These are phyloP conservation scores for Lissonota sp. DNA, from an alignment of 2,888 invertebrate genomes.

Conservation along the genomic window DNA sequence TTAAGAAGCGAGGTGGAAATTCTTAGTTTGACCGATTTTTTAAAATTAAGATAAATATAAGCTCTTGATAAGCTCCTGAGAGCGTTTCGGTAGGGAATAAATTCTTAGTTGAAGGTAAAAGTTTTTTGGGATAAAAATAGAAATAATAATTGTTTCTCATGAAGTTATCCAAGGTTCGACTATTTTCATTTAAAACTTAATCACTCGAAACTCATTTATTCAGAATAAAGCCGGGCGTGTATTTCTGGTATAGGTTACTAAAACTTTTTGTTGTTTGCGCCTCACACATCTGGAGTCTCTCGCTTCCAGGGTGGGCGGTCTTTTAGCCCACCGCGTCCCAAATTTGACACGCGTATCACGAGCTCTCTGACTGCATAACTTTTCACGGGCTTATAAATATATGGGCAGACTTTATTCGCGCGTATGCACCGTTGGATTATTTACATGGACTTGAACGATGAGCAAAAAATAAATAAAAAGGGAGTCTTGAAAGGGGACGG, in stretches of 20 bases:
- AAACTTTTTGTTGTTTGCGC: slow-evolving; percentile 22
- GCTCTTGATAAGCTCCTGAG: too few species aligned
- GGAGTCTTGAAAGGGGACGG: background rate
- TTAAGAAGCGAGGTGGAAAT: too few species aligned
- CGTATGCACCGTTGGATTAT: slow-evolving; percentile 2
- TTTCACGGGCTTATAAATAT: background rate
- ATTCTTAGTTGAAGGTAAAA: too few species aligned
- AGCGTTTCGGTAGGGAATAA: too few species aligned
- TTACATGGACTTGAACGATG: slow-evolving; percentile 1
- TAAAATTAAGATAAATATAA: too few species aligned
- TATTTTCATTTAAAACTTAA: too few species aligned
- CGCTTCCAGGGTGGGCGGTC: slow-evolving; percentile 78
- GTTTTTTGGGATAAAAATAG: too few species aligned
- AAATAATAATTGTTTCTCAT: too few species aligned
- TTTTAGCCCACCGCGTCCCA: slow-evolving; percentile 56
- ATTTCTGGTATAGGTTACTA: background rate
- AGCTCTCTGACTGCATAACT: slow-evolving; percentile 73
- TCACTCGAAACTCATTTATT: too few species aligned
- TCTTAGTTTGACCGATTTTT: too few species aligned
- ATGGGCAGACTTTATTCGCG: background rate
- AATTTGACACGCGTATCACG: slow-evolving; percentile 81
- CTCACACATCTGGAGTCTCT: slow-evolving; percentile 9
- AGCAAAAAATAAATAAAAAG: background rate
- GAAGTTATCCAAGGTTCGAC: too few species aligned
- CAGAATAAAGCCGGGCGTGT: too few species aligned